These are phyloP conservation scores for Pipistrellus kuhlii DNA, from an alignment of 2,797 vertebrate species.

Conservation along the genomic window DNA sequence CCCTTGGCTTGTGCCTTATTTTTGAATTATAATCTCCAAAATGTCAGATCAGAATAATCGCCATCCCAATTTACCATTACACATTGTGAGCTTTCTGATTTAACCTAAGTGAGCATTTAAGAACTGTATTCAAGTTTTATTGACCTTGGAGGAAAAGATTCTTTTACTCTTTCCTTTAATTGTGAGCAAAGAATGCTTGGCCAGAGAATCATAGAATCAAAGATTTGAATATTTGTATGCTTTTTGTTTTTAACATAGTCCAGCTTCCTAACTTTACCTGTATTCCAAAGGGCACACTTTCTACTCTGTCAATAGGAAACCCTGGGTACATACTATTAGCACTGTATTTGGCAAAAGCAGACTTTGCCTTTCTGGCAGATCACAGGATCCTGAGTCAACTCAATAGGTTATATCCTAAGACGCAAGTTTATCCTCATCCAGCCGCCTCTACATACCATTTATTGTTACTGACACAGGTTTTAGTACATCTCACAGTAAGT, in stretches of 20 bases:
- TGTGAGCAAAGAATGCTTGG: background rate
- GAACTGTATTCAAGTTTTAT: conserved; percentile 56
- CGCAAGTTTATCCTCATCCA: background rate
- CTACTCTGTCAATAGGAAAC: background rate
- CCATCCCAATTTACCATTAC: conserved; percentile 62
- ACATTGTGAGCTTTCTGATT: conserved; percentile 58
- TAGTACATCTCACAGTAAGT: background rate
- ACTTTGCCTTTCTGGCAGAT: background rate
- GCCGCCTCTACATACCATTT: background rate
- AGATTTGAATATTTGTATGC: background rate
- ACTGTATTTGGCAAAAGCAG: background rate
- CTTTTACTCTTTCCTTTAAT: background rate
- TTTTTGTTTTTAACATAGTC: background rate
- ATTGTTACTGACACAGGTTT: background rate
- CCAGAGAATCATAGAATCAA: background rate
- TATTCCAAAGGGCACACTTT: background rate
- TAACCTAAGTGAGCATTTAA: conserved; percentile 69
- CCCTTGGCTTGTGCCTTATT: conserved; percentile 81
- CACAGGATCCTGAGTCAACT: background rate
- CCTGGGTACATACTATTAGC: no score
- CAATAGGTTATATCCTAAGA: background rate
- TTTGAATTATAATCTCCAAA: conserved; percentile 85
- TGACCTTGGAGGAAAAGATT: conserved; percentile 70
- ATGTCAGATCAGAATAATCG: conserved; percentile 81
- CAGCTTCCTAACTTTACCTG: background rate